Conservation (phyloP, 2,888 invertebrate species). For the Cantharis lateralis region DNA sequence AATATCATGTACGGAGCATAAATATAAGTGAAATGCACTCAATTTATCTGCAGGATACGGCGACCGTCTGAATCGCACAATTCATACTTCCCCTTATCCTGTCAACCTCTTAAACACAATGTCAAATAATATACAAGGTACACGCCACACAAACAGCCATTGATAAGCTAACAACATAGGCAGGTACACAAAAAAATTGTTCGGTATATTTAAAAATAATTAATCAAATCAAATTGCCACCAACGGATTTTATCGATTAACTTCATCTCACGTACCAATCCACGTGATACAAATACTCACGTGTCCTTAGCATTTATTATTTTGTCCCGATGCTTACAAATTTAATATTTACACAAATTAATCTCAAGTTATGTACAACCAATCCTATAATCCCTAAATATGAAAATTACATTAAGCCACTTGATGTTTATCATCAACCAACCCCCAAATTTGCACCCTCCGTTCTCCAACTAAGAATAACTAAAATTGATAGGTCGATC, state of each 20-base stretch:
- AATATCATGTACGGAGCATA: conserved; percentile 54
- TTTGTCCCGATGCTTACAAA: not conserved
- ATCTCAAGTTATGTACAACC: not conserved
- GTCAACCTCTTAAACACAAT: conserved; percentile 3
- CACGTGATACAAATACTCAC: conserved; percentile 20
- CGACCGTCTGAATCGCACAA: conserved; percentile 31
- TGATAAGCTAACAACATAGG: not conserved
- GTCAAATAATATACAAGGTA: not conserved
- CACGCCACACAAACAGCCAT: not conserved
- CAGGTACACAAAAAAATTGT: not conserved
- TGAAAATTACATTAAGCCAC: not conserved
- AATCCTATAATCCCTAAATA: not conserved
- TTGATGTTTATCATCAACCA: not conserved
- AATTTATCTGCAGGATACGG: conserved; percentile 47
- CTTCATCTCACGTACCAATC: conserved; percentile 12
- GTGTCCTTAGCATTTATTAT: conserved; percentile 4
- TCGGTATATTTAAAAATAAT: not conserved
- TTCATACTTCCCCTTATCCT: conserved; percentile 17
- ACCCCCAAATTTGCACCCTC: not conserved
- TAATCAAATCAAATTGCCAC: not conserved
- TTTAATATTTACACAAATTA: conserved; percentile 1
- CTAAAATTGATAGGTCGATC: not conserved
- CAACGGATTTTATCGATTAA: not conserved
- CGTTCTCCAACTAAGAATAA: not conserved
- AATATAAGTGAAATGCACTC: conserved; percentile 53